Percentiles rank a stretch among this genome's conserved stretches.
phyloP scores from a whole-genome alignment of 2,797 vertebrate species.

The Kryptolebias ocellatus region DNA sequence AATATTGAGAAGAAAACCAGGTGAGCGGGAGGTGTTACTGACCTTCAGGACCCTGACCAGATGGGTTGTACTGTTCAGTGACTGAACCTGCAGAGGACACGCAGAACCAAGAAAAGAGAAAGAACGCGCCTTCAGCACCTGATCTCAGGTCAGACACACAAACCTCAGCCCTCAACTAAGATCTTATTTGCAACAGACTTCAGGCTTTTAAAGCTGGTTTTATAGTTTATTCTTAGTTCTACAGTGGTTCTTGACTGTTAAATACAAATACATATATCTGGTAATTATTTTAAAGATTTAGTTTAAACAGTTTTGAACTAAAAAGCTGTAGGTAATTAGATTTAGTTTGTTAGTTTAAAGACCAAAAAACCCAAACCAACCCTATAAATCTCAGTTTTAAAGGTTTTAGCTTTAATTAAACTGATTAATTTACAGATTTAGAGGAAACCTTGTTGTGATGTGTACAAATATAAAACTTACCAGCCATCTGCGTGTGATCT shows the following conservation, averaged over 20 bases:
- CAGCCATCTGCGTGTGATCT: slow-evolving; percentile 74
- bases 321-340: too few species aligned
- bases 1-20: neutral
- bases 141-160: slow-evolving; percentile 27
- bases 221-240: too few species aligned
- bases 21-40: slow-evolving; percentile 17
- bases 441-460: neutral
- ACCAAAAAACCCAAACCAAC: too few species aligned
- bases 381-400: neutral
- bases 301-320: too few species aligned
- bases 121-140: slow-evolving; percentile 78
- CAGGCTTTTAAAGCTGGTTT: too few species aligned
- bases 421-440: neutral
- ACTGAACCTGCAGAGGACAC: slow-evolving; percentile 84
- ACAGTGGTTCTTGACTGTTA: too few species aligned
- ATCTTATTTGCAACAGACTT: too few species aligned
- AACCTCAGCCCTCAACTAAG: too few species aligned
- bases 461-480: slow-evolving; percentile 74
- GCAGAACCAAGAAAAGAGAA: slow-evolving; percentile 81
- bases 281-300: too few species aligned
- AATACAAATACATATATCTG: too few species aligned
- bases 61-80: slow-evolving; percentile 85
- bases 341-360: too few species aligned
- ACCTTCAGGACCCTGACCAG: slow-evolving; percentile 88
- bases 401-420: neutral